phyloP scores from a whole-genome alignment of 1,140 invertebrate species.

The Trichonephila inaurata region DNA sequence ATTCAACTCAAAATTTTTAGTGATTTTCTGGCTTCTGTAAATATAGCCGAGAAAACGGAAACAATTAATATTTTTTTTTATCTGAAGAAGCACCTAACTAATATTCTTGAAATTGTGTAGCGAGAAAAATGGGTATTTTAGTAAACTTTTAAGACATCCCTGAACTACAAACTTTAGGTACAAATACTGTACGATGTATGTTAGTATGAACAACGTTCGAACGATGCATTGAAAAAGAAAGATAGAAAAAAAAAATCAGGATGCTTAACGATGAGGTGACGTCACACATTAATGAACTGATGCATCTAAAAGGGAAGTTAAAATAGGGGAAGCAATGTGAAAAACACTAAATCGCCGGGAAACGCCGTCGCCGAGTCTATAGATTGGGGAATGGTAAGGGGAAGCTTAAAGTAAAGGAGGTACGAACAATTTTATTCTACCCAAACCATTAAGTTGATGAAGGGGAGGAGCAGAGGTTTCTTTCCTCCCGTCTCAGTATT shows the following conservation, averaged over 20 bases:
- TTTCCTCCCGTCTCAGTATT: conserved; percentile 22
- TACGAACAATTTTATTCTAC: conserved; percentile 30
- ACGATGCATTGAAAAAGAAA: neutral
- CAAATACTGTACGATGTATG: too few species aligned
- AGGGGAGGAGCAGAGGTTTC: conserved; percentile 21
- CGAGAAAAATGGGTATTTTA: too few species aligned
- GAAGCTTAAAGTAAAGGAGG: conserved; percentile 14
- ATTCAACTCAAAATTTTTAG: too few species aligned
- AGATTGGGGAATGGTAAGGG: neutral
- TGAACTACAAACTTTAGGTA: too few species aligned
- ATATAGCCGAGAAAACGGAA: too few species aligned
- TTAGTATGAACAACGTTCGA: neutral
- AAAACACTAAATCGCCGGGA: conserved; percentile 8
- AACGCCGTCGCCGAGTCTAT: neutral
- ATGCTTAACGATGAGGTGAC: neutral
- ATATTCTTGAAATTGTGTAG: too few species aligned
- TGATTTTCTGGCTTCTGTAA: too few species aligned
- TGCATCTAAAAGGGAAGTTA: conserved; percentile 4
- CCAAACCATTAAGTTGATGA: conserved; percentile 41
- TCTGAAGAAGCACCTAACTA: too few species aligned
- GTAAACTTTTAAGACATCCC: too few species aligned
- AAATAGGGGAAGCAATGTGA: conserved; percentile 9
- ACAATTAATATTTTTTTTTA: too few species aligned
- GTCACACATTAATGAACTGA: conserved; percentile 38
- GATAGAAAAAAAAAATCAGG: neutral